Base-by-base conservation (phyloP, 2,113 vertebrate species). In the Cnemophilus loriae region DNA sequence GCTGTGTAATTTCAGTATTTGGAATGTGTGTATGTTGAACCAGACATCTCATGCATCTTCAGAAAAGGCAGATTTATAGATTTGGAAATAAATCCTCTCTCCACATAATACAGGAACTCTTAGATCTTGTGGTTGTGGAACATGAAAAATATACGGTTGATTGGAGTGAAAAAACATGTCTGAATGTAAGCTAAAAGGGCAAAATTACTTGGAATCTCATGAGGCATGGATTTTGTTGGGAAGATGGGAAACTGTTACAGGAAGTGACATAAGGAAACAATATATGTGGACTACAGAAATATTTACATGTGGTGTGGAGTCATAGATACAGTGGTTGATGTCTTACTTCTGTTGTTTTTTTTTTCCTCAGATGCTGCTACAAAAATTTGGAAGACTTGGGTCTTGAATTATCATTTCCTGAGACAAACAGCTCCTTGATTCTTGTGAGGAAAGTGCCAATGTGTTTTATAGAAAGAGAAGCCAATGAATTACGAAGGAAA, bases 381-480 rank as follows among this genome's bases (percentile, higher is more conserved):
- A 92, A 96, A 86, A 98, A 97, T 80, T 93, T 99, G 89, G 98
- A 98, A 87, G 98, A 97, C 81, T 95, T 99, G 65, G 99, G 99
- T 37, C 97, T 99, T 92, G 98, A 99, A 91, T 92, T 99, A 77
- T 95, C 90, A 6, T 99, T 99, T 96, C 97, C 98, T 60, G 96
- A 97, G 39, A 93, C 90, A 21, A 98, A 89, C 27, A 96, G 92
- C 47, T 96, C 97, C 20, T 92, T 91, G 32, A 95, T 99, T 52
- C 97, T 99, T 52, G 98, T 99, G 32, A 98, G 97, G 67, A 99
- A 98, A 90, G 99, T 99, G 35, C 99, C 99, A 3, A 57, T 98
- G 79, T 99, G 99, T 87, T 99, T 99, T 87, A 90, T 98, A 90
- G 99, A 99, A 97, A 99, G 98, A 97, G 99, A 99, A 96, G 98